Evolutionary conservation across 2,888 invertebrate genomes (phyloP).

Genomic region (Tetragonisca angustula): DNA sequence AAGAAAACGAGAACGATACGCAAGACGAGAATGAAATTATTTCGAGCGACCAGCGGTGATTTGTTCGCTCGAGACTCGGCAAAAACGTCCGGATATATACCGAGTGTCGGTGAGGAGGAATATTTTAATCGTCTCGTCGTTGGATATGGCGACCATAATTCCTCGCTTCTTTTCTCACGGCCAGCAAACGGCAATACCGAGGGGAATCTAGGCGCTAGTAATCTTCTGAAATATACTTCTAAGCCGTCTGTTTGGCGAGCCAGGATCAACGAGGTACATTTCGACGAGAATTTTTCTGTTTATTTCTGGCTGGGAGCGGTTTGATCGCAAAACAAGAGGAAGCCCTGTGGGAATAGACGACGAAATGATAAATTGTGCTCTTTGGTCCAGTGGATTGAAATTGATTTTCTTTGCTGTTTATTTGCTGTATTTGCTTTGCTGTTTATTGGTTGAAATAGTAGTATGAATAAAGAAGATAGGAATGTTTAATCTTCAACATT

Average conservation of each 20-base stretch:
- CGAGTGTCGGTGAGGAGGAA: constrained; percentile 15
- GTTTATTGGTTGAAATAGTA: not conserved
- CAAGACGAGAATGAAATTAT: constrained; percentile 69
- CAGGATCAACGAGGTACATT: not conserved
- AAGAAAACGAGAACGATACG: constrained; percentile 62
- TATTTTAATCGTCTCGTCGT: constrained; percentile 35
- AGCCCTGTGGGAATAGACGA: not conserved
- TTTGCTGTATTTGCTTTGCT: too few relatives aligned
- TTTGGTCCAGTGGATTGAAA: too few relatives aligned
- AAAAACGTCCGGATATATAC: constrained; percentile 21
- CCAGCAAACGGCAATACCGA: not conserved
- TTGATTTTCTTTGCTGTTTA: too few relatives aligned
- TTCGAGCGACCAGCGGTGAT: constrained; percentile 59
- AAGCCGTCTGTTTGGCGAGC: constrained; percentile 12
- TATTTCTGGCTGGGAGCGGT: not conserved
- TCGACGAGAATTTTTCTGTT: not conserved
- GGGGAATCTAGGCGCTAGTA: not conserved
- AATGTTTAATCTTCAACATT: not conserved
- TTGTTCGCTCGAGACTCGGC: constrained; percentile 31
- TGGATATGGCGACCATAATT: constrained; percentile 17
- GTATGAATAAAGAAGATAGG: not conserved
- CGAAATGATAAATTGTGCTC: too few relatives aligned
- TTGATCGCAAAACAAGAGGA: not conserved
- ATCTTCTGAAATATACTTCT: constrained; percentile 14
- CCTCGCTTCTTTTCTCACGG: not conserved